Evolutionary conservation across 2,888 invertebrate species (phyloP).

Genomic region (Zeuzera pyrina): DNA sequence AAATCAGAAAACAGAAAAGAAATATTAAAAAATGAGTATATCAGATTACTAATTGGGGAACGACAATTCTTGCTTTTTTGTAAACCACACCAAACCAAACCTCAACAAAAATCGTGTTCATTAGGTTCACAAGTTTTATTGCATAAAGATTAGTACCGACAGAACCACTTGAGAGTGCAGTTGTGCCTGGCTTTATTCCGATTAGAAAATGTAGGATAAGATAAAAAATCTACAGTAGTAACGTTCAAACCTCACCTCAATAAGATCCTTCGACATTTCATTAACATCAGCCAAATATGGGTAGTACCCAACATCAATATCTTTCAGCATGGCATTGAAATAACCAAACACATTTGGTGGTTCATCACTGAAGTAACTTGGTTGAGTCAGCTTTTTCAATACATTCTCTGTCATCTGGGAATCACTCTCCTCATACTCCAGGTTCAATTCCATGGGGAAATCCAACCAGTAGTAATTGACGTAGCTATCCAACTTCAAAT

Average conservation of each 20-base stretch:
- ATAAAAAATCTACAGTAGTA: not conserved
- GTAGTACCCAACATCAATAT: constrained; percentile 71
- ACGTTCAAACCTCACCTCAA: constrained; percentile 73
- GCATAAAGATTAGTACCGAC: too few species aligned
- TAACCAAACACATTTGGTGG: constrained; percentile 83
- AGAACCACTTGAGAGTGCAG: too few species aligned
- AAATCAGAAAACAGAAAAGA: too few species aligned
- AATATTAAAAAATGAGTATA: too few species aligned
- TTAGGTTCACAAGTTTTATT: too few species aligned
- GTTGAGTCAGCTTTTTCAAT: constrained; percentile 72
- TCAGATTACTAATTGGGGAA: too few species aligned
- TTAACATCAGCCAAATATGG: constrained; percentile 84
- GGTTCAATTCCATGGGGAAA: constrained; percentile 77
- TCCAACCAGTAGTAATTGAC: constrained; percentile 89
- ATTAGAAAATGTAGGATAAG: not conserved
- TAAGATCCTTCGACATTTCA: constrained; percentile 78
- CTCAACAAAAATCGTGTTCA: too few species aligned
- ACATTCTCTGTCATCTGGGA: constrained; percentile 73
- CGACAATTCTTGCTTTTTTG: too few species aligned
- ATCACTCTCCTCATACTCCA: constrained; percentile 41
- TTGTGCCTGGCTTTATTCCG: too few species aligned
- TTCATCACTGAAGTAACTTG: constrained; percentile 72
- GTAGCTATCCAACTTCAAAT: constrained; percentile 81
- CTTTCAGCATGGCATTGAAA: constrained; percentile 76
- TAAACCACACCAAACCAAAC: too few species aligned